These are phyloP conservation scores for Magallana ariakensis DNA, from an alignment of 1,140 invertebrate species.

Conservation along the genomic window DNA sequence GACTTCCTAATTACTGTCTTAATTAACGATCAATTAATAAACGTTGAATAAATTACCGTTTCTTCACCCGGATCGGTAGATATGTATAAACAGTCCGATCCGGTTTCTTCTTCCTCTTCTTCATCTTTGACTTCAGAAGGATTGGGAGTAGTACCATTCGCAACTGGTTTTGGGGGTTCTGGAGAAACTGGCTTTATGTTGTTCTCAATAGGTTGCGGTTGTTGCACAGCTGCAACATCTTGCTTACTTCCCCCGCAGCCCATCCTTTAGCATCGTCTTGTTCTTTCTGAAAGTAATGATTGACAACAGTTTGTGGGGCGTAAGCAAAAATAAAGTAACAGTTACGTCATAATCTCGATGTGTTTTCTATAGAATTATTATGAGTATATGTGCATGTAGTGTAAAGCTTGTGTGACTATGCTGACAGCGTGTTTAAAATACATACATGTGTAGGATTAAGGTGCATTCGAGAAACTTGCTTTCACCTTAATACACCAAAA, in stretches of 20 bases:
- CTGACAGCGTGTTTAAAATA: too few species aligned
- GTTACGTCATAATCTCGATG: too few species aligned
- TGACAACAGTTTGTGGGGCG: neutral
- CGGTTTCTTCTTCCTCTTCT: neutral
- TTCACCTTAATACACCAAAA: too few species aligned
- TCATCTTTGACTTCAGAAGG: neutral
- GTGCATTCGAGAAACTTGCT: too few species aligned
- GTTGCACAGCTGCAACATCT: too few species aligned
- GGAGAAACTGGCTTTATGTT: neutral
- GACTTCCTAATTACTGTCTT: too few species aligned
- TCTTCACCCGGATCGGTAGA: neutral
- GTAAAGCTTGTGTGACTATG: too few species aligned
- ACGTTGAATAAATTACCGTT: neutral
- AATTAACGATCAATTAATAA: too few species aligned
- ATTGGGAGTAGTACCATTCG: neutral
- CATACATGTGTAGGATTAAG: too few species aligned
- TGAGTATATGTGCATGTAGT: too few species aligned
- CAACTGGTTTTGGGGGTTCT: neutral
- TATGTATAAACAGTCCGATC: slow-evolving; percentile 15
- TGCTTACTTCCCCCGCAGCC: slow-evolving; percentile 4
- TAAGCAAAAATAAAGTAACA: too few species aligned
- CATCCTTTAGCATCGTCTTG: neutral
- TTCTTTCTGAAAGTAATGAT: neutral
- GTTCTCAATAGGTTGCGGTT: neutral
- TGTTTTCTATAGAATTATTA: too few species aligned